Base-by-base conservation (phyloP, 2,888 invertebrate genomes). In the Strigamia transsilvanica region DNA sequence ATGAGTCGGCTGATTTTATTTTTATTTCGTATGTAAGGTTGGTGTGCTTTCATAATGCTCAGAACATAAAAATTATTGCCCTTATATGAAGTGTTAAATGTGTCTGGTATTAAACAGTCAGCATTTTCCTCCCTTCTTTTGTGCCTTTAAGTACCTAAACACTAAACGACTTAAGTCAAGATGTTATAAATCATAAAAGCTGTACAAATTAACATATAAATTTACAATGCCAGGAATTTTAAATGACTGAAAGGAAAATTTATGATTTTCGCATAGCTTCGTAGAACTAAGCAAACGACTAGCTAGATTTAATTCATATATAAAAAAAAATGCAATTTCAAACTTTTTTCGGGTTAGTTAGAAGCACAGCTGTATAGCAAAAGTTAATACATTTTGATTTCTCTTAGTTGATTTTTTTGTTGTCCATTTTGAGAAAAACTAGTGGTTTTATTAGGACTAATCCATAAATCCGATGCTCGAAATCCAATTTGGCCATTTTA, bases 111-210 rank as follows among this genome's bases (percentile, higher is more conserved):
- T 46, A 46, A 46, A 46, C 38, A 38, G 38, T 38, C 38, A 38
- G 38, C 38, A 38, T 46, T 46, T 46, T 46, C n/a, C 12, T 13
- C n/a, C 13, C 5, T 46, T 46, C 13, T 46, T 46, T n/a, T n/a
- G 46, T 15, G 46, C n/a, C 4, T n/a, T 15, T 46, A 46, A 46
- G n/a, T 46, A 13, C 46, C 46, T 46, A 46, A 46, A 13, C 46
- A 46, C 46, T 46, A 46, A 46, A 46, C 46, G 46, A 46, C 46
- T 46, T 46, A 46, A 46, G 46, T 46, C 46, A 46, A 15, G 46
- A 46, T 15, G 46, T 46, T 15, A n/a, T 46, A 46, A 46, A 46
- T 46, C 46, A 46, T 46, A 46, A 46, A 46, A 13, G n/a, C 46
- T 38, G 46, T 15, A 46, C 46, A 46, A 46, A 46, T 46, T 46